phyloP scores from a whole-genome alignment of 2,113 vertebrate species.

The Smithornis capensis region DNA sequence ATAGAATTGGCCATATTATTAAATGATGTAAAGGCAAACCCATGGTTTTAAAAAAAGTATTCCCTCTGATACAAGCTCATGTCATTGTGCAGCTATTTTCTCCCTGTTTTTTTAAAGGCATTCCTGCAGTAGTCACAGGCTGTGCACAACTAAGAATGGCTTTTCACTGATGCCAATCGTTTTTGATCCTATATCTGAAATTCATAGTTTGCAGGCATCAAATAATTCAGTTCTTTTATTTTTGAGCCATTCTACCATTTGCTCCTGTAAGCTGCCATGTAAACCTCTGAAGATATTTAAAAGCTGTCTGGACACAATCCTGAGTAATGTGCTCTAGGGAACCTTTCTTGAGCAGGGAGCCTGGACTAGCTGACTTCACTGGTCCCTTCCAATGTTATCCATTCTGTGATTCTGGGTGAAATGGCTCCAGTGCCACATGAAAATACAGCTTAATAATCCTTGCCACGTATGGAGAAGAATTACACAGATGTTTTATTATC shows the following conservation, averaged over 20 bases:
- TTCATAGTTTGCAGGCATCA: neutral
- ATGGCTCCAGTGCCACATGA: conserved; percentile 5
- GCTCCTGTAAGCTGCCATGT: neutral
- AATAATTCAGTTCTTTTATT: conserved; percentile 1
- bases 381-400: neutral
- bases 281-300: neutral
- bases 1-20: neutral
- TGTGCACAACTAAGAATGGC: neutral
- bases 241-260: neutral
- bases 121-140: neutral
- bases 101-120: neutral
- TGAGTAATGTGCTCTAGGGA: neutral
- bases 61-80: neutral
- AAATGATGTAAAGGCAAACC: neutral
- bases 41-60: neutral
- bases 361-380: neutral
- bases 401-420: neutral
- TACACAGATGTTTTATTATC: conserved; percentile 68
- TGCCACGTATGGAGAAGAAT: conserved; percentile 20
- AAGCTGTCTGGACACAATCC: neutral
- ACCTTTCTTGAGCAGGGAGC: neutral
- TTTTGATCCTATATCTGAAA: neutral
- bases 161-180: neutral
- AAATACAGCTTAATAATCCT: conserved; percentile 52
- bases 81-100: neutral